A percentile compares a stretch with the other conserved stretches of the same genome.
Conservation (phyloP, 2,113 vertebrate species). For the Heteronetta atricapilla region DNA sequence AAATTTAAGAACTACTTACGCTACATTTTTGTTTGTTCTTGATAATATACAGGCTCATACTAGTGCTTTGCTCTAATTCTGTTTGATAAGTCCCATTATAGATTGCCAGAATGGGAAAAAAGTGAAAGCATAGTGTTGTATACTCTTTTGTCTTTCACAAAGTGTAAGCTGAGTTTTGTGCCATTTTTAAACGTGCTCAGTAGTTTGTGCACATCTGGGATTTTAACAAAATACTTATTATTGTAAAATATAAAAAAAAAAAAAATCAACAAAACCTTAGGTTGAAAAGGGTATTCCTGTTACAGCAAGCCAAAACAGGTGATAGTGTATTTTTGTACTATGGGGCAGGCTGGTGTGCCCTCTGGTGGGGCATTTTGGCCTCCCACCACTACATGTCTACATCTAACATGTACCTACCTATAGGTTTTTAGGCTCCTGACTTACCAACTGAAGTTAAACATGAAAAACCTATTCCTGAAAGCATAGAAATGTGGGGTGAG, state of each 20-base stretch:
- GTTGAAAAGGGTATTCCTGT: neutral
- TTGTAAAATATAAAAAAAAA: neutral
- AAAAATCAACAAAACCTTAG: neutral
- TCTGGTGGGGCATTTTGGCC: neutral
- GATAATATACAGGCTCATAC: neutral
- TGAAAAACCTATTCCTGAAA: too few relatives aligned
- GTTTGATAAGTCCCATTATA: neutral
- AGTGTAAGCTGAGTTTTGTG: neutral
- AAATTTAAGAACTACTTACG: neutral
- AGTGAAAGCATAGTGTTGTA: neutral
- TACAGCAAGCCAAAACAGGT: neutral
- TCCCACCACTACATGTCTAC: neutral
- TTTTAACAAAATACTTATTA: neutral
- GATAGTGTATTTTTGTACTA: neutral
- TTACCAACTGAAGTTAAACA: neutral
- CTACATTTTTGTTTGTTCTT: neutral
- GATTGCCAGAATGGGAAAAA: neutral
- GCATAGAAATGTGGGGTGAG: too few relatives aligned
- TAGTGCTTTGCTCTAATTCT: neutral
- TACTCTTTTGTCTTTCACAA: neutral
- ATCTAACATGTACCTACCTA: neutral
- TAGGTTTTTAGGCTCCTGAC: neutral
- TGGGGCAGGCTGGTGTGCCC: neutral
- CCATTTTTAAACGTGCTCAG: neutral
- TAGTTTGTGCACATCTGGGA: neutral